Conservation (phyloP, 2,888 invertebrate species). For the Labia minor region DNA sequence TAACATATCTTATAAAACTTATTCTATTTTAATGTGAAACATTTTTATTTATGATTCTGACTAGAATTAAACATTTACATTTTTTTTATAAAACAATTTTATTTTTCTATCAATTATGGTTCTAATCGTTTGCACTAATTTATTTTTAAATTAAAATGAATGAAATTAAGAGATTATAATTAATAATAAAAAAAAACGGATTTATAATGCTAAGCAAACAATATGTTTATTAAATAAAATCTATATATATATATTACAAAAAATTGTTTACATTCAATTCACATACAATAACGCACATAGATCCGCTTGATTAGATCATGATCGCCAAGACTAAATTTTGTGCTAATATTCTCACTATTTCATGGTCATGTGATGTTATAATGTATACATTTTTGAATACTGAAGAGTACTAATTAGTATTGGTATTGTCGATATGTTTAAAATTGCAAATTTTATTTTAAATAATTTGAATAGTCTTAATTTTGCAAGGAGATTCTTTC, state of each 20-base stretch:
- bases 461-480: not conserved
- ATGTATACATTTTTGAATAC: too few relatives aligned
- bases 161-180: too few relatives aligned
- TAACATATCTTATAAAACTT: too few relatives aligned
- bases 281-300: constrained; percentile 8
- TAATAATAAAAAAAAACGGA: constrained; percentile 18
- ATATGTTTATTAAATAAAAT: not conserved
- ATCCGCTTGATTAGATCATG: not conserved
- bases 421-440: not conserved
- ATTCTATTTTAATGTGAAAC: too few relatives aligned
- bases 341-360: not conserved
- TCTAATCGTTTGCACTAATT: too few relatives aligned
- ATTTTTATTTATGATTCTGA: too few relatives aligned
- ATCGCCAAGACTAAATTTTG: not conserved
- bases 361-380: too few relatives aligned
- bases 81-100: too few relatives aligned
- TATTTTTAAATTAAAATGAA: too few relatives aligned
- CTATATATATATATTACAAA: constrained; percentile 2
- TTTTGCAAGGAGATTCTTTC: not conserved
- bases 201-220: not conserved
- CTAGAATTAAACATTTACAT: too few relatives aligned
- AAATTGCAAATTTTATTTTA: not conserved
- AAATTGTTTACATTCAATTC: constrained; percentile 13
- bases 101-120: too few relatives aligned
- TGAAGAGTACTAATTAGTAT: not conserved